Base-by-base conservation (phyloP, 1,140 invertebrate species). In the Caligus rogercresseyi region DNA sequence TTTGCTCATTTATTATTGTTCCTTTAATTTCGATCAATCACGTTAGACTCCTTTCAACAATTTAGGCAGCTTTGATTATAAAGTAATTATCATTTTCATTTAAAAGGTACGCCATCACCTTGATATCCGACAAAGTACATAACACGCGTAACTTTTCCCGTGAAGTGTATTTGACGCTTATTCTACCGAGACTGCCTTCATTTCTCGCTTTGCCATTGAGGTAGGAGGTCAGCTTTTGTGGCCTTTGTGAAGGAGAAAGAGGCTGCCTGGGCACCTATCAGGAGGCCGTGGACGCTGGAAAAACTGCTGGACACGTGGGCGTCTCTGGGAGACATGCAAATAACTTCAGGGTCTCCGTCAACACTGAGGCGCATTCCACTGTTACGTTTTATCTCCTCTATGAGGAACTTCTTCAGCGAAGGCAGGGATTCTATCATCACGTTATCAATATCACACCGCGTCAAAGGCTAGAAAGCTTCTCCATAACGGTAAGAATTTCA, bases 201-300 rank as follows among this genome's bases (percentile, higher is more conserved):
- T 71, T 21, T 67, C 64, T 18, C 19, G 54, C 21, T 52, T 65
- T 65, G 57, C 25, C 66, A 77, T 76, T 72, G 74, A 76, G 69
- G 75, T 79, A n/a, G 73, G 75, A 56, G 76, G 76, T 15, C 74
- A 77, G 68, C 67, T 68, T 0, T 77, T 64, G 71, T 76, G 65
- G 78, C 78, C 15, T 77, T 77, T 63, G 75, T 79, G 1, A 74
- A 80, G 69, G 78, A 80, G 66, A 80, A 80, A 72, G 75, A 80
- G 70, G 77, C 81, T 71, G 82, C 82, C 0, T 79, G 69, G 72
- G 78, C 65, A 79, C 77, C 24, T 83, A 83, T 68, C 71, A 77
- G 25, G 68, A 77, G 25, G 82, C 83, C 3, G 76, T 82, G 1
- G 70, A 73, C 1, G 72, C 73, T 43, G 82, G 82, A 3, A 69